A percentile compares a stretch with the other conserved stretches of the same genome.
phyloP scores from a whole-genome alignment of 2,113 vertebrate genomes.

The Cynoglossus semilaevis region DNA sequence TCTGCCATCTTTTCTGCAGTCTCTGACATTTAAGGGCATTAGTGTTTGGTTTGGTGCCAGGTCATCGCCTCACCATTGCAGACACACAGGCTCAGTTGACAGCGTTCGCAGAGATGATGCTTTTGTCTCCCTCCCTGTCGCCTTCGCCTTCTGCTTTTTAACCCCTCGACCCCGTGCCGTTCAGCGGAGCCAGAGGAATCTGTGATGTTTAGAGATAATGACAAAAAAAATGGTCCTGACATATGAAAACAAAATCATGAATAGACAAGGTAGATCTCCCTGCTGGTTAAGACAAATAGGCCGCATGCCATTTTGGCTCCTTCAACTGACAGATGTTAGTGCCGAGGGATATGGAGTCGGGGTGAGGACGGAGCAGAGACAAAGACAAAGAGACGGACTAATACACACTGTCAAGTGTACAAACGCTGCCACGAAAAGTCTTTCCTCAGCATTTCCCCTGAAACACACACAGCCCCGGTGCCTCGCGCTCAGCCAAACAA shows the following conservation, averaged over 20 bases:
- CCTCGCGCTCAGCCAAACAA: conserved; percentile 61
- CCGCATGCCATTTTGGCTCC: conserved; percentile 39
- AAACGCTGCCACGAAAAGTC: conserved; percentile 52
- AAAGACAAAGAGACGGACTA: conserved; percentile 43
- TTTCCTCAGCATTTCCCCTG: conserved; percentile 68
- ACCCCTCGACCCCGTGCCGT: conserved; percentile 23
- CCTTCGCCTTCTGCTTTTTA: conserved; percentile 48
- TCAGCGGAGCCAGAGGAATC: conserved; percentile 30
- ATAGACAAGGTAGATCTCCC: conserved; percentile 21
- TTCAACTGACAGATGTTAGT: conserved; percentile 49
- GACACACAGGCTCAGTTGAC: conserved; percentile 51
- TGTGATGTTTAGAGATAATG: conserved; percentile 33
- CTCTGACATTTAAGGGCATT: conserved; percentile 74
- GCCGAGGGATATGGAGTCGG: conserved; percentile 34
- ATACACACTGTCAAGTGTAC: conserved; percentile 59
- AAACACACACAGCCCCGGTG: conserved; percentile 57
- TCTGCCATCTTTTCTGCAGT: conserved; percentile 53
- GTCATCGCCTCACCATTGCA: conserved; percentile 34
- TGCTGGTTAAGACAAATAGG: conserved; percentile 26
- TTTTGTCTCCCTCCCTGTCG: conserved; percentile 41
- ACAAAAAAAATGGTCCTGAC: conserved; percentile 17
- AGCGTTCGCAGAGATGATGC: conserved; percentile 40
- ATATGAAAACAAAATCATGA: conserved; percentile 20
- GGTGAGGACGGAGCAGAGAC: conserved; percentile 46
- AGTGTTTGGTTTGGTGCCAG: conserved; percentile 68